Percentiles rank a stretch among this genome's conserved stretches.
Evolutionary conservation across 1,140 invertebrate genomes (phyloP).

Genomic region (Drosophila bipectinata): DNA sequence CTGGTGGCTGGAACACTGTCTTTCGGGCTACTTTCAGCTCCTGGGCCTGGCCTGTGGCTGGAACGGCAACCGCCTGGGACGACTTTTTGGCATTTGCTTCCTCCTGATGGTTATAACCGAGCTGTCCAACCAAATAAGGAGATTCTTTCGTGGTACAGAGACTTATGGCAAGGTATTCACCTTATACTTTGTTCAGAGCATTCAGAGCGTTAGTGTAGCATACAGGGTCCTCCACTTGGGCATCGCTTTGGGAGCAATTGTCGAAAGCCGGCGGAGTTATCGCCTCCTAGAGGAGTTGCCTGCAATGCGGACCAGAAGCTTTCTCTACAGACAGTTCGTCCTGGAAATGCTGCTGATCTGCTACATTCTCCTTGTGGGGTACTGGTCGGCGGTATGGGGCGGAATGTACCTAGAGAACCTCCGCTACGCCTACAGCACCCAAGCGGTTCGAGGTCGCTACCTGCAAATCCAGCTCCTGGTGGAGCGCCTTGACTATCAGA

Average conservation of each 20-base stretch:
- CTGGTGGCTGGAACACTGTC: slow-evolving; percentile 27
- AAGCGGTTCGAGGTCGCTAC: slow-evolving; percentile 57
- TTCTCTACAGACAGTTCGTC: background rate
- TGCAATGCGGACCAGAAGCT: background rate
- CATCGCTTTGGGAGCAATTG: slow-evolving; percentile 20
- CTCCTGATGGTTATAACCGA: slow-evolving; percentile 34
- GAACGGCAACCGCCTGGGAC: slow-evolving; percentile 8
- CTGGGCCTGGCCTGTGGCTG: slow-evolving; percentile 49
- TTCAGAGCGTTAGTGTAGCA: slow-evolving; percentile 36
- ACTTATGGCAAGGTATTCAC: background rate
- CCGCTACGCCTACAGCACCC: slow-evolving; percentile 30
- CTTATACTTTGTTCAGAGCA: slow-evolving; percentile 17
- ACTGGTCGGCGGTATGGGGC: background rate
- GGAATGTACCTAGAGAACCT: slow-evolving; percentile 9
- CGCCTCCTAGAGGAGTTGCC: slow-evolving; percentile 41
- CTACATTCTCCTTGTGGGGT: background rate
- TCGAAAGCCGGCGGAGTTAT: slow-evolving; percentile 30
- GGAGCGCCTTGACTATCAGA: slow-evolving; percentile 39
- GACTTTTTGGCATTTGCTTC: slow-evolving; percentile 27
- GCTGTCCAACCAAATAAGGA: slow-evolving; percentile 7
- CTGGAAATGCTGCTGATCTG: slow-evolving; percentile 24
- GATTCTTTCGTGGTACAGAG: background rate
- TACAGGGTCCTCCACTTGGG: slow-evolving; percentile 43
- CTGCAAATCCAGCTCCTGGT: slow-evolving; percentile 55
- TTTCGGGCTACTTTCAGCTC: slow-evolving; percentile 47